A percentile compares a stretch with the other conserved stretches of the same genome.
These are phyloP conservation scores for Melanotaenia parkinsoni DNA, from an alignment of 2,797 vertebrate genomes.

Conservation along the genomic window DNA sequence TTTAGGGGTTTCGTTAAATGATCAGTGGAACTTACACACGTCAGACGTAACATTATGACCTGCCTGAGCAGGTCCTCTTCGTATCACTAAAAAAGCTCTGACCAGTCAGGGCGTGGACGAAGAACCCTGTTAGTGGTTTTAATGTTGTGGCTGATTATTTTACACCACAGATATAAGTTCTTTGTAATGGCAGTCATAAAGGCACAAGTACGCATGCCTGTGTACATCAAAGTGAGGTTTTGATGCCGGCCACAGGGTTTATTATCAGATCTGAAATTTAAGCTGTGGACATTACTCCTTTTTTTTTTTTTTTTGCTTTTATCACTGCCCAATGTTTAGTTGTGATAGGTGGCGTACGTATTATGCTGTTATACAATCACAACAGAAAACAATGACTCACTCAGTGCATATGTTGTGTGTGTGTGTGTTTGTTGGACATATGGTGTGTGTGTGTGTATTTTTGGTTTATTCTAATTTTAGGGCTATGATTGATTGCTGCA, in stretches of 20 bases:
- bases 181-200: neutral
- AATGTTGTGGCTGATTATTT: neutral
- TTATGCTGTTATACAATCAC: slow-evolving; percentile 69
- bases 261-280: slow-evolving; percentile 43
- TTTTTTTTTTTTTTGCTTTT: neutral
- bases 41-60: neutral
- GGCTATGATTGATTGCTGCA: slow-evolving; percentile 74
- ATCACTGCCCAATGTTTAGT: slow-evolving; percentile 44
- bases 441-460: slow-evolving; percentile 21
- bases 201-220: slow-evolving; percentile 9
- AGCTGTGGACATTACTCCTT: slow-evolving; percentile 6
- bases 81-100: neutral
- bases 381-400: slow-evolving; percentile 59
- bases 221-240: slow-evolving; percentile 17
- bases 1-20: slow-evolving; percentile 6
- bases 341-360: slow-evolving; percentile 49
- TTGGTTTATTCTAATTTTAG: slow-evolving; percentile 66
- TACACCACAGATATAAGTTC: neutral
- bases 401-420: slow-evolving; percentile 24
- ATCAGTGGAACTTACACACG: slow-evolving; percentile 27
- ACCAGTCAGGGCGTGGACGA: neutral
- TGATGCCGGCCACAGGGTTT: slow-evolving; percentile 33
- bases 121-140: neutral
- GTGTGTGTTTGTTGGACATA: slow-evolving; percentile 19
- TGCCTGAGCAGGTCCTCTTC: neutral